These are phyloP conservation scores for Neuroscelio doddi DNA, from an alignment of 2,888 invertebrate species.

Conservation along the genomic window DNA sequence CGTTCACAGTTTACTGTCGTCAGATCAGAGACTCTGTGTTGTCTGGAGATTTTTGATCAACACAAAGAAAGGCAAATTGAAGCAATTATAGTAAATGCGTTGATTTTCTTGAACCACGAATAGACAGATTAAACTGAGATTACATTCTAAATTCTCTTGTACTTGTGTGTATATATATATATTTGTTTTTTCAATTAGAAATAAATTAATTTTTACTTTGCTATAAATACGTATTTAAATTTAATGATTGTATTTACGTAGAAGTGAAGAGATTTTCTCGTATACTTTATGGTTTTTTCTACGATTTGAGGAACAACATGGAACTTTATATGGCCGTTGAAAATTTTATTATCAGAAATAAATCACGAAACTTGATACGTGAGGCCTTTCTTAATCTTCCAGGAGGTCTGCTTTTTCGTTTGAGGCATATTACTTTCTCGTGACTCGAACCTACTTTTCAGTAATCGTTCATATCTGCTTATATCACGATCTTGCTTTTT, in stretches of 20 bases:
- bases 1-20: constrained; percentile 23
- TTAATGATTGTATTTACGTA: too few relatives aligned
- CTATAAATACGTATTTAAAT: too few relatives aligned
- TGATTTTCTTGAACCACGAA: constrained; percentile 21
- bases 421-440: constrained; percentile 12
- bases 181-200: too few relatives aligned
- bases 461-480: constrained; percentile 14
- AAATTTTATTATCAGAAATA: constrained; percentile 42
- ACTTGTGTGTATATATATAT: too few relatives aligned
- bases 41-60: constrained; percentile 24
- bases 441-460: constrained; percentile 14
- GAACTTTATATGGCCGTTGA: constrained; percentile 23
- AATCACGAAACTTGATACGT: constrained; percentile 41
- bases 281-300: too few relatives aligned
- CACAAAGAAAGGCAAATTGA: constrained; percentile 11
- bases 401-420: constrained; percentile 25
- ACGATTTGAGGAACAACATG: too few relatives aligned
- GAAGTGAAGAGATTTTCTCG: too few relatives aligned
- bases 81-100: constrained; percentile 22
- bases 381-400: constrained; percentile 25
- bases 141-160: background rate
- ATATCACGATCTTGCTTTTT: constrained; percentile 9
- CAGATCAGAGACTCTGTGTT: constrained; percentile 24
- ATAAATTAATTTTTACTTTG: too few relatives aligned
- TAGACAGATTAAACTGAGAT: constrained; percentile 11